These are phyloP conservation scores for Sinopyrophorus schimmeli DNA, from an alignment of 2,888 invertebrate species.

Conservation along the genomic window DNA sequence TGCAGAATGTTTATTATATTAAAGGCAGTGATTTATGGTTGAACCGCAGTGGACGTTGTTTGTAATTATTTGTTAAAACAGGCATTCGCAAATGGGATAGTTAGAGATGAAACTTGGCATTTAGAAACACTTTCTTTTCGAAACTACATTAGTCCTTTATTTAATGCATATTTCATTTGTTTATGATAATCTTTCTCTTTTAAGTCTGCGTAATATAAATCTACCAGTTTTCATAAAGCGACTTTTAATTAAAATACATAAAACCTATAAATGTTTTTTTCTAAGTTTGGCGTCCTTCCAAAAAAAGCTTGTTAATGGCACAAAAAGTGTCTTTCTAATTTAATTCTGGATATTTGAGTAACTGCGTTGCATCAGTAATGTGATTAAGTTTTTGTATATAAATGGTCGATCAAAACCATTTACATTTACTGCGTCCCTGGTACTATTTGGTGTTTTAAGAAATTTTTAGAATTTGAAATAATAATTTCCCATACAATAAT, in stretches of 20 bases:
- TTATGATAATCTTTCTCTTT: no score
- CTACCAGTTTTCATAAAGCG: slow-evolving; percentile 17
- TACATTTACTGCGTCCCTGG: slow-evolving; percentile 16
- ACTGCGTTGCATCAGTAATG: slow-evolving; percentile 27
- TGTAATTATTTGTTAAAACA: slow-evolving; percentile 41
- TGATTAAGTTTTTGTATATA: slow-evolving; percentile 19
- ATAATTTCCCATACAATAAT: no score
- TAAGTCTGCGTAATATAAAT: no score
- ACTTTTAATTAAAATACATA: slow-evolving; percentile 24
- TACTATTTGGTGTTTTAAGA: no score
- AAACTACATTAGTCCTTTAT: no score
- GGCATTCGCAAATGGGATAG: slow-evolving; percentile 19
- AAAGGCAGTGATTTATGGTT: slow-evolving; percentile 42
- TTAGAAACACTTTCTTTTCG: no score
- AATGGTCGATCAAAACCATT: slow-evolving; percentile 17
- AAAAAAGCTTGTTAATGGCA: slow-evolving; percentile 27
- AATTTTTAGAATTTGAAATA: no score
- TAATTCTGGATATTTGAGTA: slow-evolving; percentile 22
- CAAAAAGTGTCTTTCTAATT: slow-evolving; percentile 27
- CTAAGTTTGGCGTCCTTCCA: slow-evolving; percentile 21
- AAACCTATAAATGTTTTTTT: slow-evolving; percentile 26
- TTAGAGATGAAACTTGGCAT: no score
- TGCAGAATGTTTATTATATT: slow-evolving; percentile 44
- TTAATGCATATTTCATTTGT: no score
- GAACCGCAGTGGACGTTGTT: slow-evolving; percentile 38